Base-by-base conservation (phyloP, 2,888 invertebrate genomes). In the Dioctria linearis region DNA sequence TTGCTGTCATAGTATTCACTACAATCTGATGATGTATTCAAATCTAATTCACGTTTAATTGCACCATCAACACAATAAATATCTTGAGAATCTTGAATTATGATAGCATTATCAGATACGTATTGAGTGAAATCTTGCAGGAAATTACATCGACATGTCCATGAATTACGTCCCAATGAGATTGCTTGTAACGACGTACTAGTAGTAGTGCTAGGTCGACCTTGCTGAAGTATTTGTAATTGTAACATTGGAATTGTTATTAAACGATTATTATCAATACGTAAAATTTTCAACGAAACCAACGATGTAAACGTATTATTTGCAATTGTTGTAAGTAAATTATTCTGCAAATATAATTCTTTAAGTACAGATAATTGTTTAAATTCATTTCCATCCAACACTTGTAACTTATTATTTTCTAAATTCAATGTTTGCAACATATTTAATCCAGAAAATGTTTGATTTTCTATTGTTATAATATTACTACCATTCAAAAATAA, bases 141-240 rank as follows among this genome's bases (percentile, higher is more conserved):
- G 90, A 95, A 96, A 87, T 95, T 94, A 90, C 97, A 97, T 85
- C 95, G 94, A 87, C 97, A 97, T 61, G 95, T 95, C 97, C 97
- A 97, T 82, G 93, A 92, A 88, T 97, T 97, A 85, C 94, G 93
- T 11, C 95, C 95, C 80, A 97, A 91, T 8, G 94, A 93, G 84
- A 97, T 88, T 82, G 95, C 94, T 85, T 92, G 93, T 83, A 96
- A 90, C 84, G 93, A 87, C 90, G 90, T 88, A 87, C 91, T 85
- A 2, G 1, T 25, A 25, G 25, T n/a, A n/a, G n/a, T n/a, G n/a
- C n/a, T n/a, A n/a, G n/a, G n/a, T n/a, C n/a, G 25, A 25, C 25
- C 25, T 5, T 86, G 86, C 81, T 88, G 88, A 43, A 91, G 85
- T 9, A 89, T 88, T 13, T 92, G 90, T 85, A 95, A 91, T 86